Evolutionary conservation across 2,113 vertebrate species (phyloP), one percentile per base, ranked within the genome.

Genomic region (Eublepharis macularius): DNA sequence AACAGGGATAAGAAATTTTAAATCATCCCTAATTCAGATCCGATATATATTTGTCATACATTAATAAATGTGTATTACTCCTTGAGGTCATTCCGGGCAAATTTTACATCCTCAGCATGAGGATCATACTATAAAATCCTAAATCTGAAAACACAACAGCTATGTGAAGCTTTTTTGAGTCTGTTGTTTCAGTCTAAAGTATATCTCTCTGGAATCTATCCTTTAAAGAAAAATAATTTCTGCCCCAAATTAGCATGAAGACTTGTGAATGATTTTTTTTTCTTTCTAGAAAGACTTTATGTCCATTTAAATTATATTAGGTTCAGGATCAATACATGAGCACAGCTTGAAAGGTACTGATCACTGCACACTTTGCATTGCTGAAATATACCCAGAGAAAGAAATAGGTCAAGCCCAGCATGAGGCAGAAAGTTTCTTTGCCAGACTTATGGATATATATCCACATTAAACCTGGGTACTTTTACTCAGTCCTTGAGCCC

Each of bases 121-220:
- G 66, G 90, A 77, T 87, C 91, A 78, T 93, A 87, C 13, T 75
- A 4, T 41, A 34, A 90, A 90, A 93, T 65, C 47, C 81, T 88
- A 81, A 45, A 78, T 57, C 10, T 84, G n/a, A 86, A 93, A 92
- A 88, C 47, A 29, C 36, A 80, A 12, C 16, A 92, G 6, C 72
- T 86, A 0, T 41, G 63, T 92, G 29, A 43, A 91, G 39, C 24
- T 87, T 86, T 80, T 8, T 41, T 83, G 34, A 74, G 54, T 88
- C 91, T 85, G 26, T 75, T 85, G 26, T 75, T 92, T 39, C 29
- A 4, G 2, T 43, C 17, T 39, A 54, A 77, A 74, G 24, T 32
- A 73, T 1, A 17, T 74, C 90, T 91, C 24, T 76, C 13, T 43
- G 29, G 82, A 76, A 91, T 68, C n/a, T 4, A 54, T 4, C 32